These are phyloP conservation scores for Arctocebus calabarensis DNA, from an alignment of 2,797 vertebrate genomes.

Conservation along the genomic window DNA sequence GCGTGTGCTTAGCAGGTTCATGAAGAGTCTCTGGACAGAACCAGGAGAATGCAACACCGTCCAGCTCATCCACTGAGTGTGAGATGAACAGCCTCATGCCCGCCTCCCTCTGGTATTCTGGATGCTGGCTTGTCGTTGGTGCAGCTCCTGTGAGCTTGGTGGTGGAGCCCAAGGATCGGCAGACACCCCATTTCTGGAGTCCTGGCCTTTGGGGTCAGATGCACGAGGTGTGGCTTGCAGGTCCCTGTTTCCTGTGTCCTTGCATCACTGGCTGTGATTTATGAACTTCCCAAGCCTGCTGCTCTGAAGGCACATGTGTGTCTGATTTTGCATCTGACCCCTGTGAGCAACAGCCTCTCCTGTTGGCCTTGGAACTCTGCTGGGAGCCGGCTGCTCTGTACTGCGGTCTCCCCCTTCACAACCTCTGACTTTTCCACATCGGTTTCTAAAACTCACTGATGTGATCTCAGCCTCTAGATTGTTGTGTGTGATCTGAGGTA, in stretches of 20 bases:
- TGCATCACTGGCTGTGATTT: not conserved
- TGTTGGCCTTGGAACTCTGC: not conserved
- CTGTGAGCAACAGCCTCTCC: not conserved
- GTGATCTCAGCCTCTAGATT: too few relatives aligned
- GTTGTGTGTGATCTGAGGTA: rapidly evolving
- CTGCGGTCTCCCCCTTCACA: not conserved
- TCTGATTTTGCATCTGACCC: not conserved
- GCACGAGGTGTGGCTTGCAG: not conserved
- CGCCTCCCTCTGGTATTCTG: not conserved
- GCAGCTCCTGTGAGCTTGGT: not conserved
- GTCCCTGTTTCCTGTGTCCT: not conserved
- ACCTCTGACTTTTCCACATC: not conserved
- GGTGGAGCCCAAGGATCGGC: not conserved
- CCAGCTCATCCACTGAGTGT: not conserved
- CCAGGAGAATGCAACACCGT: not conserved
- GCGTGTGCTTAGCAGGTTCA: not conserved
- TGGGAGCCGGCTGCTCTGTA: not conserved
- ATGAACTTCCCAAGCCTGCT: not conserved
- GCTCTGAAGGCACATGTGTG: not conserved
- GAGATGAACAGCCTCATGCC: too few relatives aligned
- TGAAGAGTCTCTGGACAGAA: not conserved
- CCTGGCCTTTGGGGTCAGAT: not conserved
- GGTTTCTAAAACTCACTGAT: not conserved
- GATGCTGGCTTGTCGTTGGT: not conserved
- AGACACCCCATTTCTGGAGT: not conserved